Conservation (phyloP, 2,797 vertebrate genomes). For the Antrozous pallidus region DNA sequence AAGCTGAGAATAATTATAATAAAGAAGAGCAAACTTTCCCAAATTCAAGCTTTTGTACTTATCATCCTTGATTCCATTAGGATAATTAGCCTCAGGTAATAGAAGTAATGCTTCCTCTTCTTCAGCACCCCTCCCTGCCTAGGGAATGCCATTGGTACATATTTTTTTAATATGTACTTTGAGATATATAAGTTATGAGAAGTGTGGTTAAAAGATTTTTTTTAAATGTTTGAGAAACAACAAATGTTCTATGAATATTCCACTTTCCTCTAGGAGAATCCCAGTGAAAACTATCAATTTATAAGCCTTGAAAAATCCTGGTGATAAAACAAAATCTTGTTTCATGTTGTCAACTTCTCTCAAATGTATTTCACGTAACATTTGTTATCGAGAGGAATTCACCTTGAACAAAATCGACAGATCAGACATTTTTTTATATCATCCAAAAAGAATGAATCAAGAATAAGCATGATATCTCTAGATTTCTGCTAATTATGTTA, state of each 20-base stretch:
- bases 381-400: neutral
- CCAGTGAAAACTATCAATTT: neutral
- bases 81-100: neutral
- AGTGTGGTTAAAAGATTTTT: neutral
- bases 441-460: neutral
- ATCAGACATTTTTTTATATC: neutral
- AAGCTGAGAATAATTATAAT: neutral
- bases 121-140: neutral
- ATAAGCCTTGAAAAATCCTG: neutral
- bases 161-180: neutral
- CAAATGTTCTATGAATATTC: neutral
- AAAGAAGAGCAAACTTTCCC: neutral
- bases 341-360: neutral
- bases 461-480: neutral
- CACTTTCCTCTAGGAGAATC: neutral
- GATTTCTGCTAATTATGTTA: neutral
- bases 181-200: neutral
- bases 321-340: neutral
- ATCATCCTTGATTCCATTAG: neutral
- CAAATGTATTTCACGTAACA: neutral
- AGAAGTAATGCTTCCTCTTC: neutral
- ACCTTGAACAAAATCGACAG: neutral
- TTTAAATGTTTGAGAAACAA: neutral
- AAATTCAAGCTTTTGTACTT: neutral
- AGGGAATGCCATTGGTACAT: neutral